Evolutionary conservation across 2,797 vertebrate species (phyloP).

Genomic region (Nasua narica): DNA sequence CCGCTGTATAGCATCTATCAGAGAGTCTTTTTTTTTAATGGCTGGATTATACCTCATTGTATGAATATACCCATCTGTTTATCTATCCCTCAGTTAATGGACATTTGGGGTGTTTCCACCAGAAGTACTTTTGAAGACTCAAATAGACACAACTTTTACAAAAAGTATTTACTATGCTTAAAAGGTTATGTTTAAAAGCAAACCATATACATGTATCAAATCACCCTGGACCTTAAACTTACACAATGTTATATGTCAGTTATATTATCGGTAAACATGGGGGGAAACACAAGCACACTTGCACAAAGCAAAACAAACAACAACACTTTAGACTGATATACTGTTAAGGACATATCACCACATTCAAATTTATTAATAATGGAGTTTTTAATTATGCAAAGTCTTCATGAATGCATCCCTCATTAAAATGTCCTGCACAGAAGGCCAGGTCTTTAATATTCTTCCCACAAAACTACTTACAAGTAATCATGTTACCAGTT

Average conservation of each 20-base stretch:
- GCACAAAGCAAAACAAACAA: neutral
- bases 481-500: neutral
- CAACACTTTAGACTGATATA: neutral
- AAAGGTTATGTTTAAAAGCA: slow-evolving; percentile 39
- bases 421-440: neutral
- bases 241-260: neutral
- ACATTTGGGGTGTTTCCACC: neutral
- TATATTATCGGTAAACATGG: neutral
- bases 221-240: neutral
- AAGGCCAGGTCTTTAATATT: neutral
- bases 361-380: slow-evolving; percentile 29
- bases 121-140: neutral
- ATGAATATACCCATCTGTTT: neutral
- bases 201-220: neutral
- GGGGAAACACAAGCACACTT: neutral
- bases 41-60: neutral
- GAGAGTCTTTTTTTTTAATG: neutral
- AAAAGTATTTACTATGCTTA: slow-evolving; percentile 13
- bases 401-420: neutral
- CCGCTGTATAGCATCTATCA: neutral
- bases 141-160: slow-evolving; percentile 10
- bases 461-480: neutral
- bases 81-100: neutral
- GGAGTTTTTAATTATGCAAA: neutral
- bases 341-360: neutral